These are phyloP conservation scores for Emmelina monodactyla DNA, from an alignment of 2,888 invertebrate species.

Conservation along the genomic window DNA sequence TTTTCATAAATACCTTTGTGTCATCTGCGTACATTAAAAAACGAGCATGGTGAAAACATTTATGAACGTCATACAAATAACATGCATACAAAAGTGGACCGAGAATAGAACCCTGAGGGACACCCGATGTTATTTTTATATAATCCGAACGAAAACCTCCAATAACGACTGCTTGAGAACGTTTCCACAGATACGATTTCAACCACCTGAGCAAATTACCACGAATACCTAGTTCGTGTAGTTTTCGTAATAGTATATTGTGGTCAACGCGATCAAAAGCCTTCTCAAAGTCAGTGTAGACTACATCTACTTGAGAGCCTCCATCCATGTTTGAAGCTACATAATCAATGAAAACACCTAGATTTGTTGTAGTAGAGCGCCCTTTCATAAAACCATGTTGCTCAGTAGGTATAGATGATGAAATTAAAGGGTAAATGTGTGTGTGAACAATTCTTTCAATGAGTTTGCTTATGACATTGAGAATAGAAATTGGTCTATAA, in stretches of 20 bases:
- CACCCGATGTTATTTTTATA: not conserved
- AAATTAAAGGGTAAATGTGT: slow-evolving; percentile 1
- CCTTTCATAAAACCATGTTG: slow-evolving; percentile 6
- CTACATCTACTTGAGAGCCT: slow-evolving; percentile 14
- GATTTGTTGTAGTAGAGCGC: not conserved
- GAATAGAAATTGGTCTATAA: slow-evolving; percentile 7
- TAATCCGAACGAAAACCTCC: not conserved
- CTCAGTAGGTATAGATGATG: not conserved
- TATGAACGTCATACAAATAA: not conserved
- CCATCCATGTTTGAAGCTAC: not conserved
- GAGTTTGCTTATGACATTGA: slow-evolving; percentile 5
- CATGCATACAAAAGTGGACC: not conserved
- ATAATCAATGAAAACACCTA: not conserved
- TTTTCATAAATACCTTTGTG: not conserved
- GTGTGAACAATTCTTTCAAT: slow-evolving; percentile 3
- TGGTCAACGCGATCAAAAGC: slow-evolving; percentile 17
- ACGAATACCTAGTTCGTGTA: slow-evolving; percentile 8
- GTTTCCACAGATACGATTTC: slow-evolving; percentile 7
- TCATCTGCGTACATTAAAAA: slow-evolving; percentile 4
- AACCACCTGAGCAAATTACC: slow-evolving; percentile 13
- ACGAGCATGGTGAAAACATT: not conserved
- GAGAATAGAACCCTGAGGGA: slow-evolving; percentile 4
- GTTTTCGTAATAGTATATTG: slow-evolving; percentile 9
- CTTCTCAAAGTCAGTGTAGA: slow-evolving; percentile 19
- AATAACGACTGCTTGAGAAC: not conserved